Evolutionary conservation across 2,888 invertebrate species (phyloP), one percentile per base, ranked within the genome.

Genomic region (Lissocephala sabroskyi): DNA sequence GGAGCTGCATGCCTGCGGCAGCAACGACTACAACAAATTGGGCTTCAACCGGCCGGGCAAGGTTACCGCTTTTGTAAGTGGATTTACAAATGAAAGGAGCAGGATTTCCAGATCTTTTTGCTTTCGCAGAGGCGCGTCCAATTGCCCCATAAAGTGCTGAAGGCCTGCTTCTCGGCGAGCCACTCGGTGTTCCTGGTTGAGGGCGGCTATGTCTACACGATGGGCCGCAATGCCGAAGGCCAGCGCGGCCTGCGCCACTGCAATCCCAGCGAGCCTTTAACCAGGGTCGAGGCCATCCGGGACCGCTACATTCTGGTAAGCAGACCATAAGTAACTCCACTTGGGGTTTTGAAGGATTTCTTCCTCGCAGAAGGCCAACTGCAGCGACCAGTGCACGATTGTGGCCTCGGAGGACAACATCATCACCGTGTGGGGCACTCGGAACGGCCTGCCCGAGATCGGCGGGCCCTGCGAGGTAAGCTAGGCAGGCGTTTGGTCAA

Each of bases 401-500:
- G 89, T 88, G 6, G 87, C 87, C 2, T 90, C 90, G 1, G 85
- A 87, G 32, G 88, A 90, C 57, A 90, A 91, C 77, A 88, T 89
- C 17, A 82, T 92, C 6, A 88, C 89, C 59, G 89, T 91, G 70
- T 92, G 92, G 91, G 92, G 92, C 14, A 87, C 87, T 3, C 82
- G 85, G 11, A 85, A 85, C 63, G 85, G 85, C 9, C 68, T 83
- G 45, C 82, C 82, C 0, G 85, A 76, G 5, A 60, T 77, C 13
- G 65, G 59, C 0, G 63, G n/a, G n/a, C n/a, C n/a, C n/a, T n/a
- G n/a, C n/a, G n/a, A n/a, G n/a, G n/a, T n/a, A n/a, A 13, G 2
- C 5, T 28, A 6, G 1, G 23, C 23, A 23, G 7, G 3, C 7
- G 23, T 23, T 23, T 23, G 3, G 23, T 23, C 23, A 23, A 5